A percentile compares a stretch with the other conserved stretches of the same genome.
phyloP scores from a whole-genome alignment of 2,113 vertebrate genomes.

The Atrichornis clamosus region DNA sequence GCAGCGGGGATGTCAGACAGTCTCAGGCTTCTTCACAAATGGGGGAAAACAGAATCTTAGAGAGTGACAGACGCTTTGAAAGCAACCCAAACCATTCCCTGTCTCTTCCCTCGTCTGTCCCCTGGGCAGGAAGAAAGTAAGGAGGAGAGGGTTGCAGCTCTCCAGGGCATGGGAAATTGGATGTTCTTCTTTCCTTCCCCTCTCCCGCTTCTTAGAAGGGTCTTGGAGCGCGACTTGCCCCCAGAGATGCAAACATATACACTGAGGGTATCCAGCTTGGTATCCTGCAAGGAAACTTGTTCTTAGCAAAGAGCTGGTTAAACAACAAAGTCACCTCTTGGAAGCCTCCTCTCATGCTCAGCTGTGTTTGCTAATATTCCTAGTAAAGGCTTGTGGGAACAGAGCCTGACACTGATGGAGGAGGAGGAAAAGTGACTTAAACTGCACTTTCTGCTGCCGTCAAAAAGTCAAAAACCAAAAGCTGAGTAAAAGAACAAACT shows the following conservation, averaged over 20 bases:
- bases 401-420: background rate
- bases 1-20: background rate
- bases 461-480: background rate
- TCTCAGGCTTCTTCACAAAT: background rate
- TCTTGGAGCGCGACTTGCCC: background rate
- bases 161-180: accelerated
- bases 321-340: background rate
- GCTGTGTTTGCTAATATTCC: background rate
- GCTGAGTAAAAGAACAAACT: background rate
- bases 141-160: background rate
- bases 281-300: background rate
- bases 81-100: background rate
- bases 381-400: background rate
- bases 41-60: background rate
- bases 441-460: background rate
- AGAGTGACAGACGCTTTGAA: background rate
- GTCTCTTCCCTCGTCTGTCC: background rate
- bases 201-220: background rate
- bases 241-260: background rate
- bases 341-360: background rate
- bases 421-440: background rate
- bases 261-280: background rate
- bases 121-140: background rate
- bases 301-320: background rate
- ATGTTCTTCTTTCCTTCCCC: background rate